Evolutionary conservation across 2,113 vertebrate species (phyloP), one percentile per base, ranked within the genome.

Genomic region (Melanotaenia duboulayi): DNA sequence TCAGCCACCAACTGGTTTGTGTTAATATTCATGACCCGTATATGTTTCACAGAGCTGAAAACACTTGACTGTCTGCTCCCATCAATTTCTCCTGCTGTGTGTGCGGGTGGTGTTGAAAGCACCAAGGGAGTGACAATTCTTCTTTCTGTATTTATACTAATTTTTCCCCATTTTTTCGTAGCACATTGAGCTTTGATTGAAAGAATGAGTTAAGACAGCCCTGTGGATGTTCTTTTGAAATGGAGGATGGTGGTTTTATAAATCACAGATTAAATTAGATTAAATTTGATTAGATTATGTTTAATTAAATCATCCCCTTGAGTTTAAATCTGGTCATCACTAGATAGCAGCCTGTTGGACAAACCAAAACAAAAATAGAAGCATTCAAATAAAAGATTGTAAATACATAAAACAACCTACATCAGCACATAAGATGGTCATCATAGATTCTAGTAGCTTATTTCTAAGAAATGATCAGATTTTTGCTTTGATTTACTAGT

Each of bases 21-120:
- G 75, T 90, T 90, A 87, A 88, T 88, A 90, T 88, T 90, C 80
- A 87, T 88, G 84, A 88, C 82, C 82, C 83, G 78, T 87, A 62
- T 85, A 82, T 83, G 86, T 87, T 88, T 81, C 82, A 76, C 76
- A 80, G 73, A 84, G 72, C 71, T 86, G 54, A 76, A 88, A 86
- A 89, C 87, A 89, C 83, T 89, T 82, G 76, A 83, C 81, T 83
- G 82, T 88, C 81, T 87, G 86, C 87, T 89, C 78, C 66, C 81
- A 78, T 80, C 80, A 78, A 63, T 79, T 76, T 73, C 58, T 39
- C 49, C 71, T 5, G 17, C 78, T 59, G 11, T 65, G 67, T 40
- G 70, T 68, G 65, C 49, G 66, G 54, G 54, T 40, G 59, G 59
- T 49, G 44, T 80, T 82, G 55, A 67, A 66, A 60, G 42, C 61